Base-by-base conservation (phyloP, 2,113 vertebrate genomes). In the Dipodomys spectabilis region DNA sequence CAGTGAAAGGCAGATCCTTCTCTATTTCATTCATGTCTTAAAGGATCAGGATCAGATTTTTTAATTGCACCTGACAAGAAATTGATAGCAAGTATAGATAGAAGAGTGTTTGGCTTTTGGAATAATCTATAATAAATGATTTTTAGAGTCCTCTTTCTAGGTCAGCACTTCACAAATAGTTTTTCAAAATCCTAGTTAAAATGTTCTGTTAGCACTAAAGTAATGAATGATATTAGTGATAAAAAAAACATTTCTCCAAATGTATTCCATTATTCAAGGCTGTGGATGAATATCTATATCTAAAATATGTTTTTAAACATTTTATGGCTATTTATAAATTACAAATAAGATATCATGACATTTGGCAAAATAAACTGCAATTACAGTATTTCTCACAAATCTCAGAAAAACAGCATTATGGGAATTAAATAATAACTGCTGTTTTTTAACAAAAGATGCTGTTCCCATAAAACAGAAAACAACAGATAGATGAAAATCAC, bases 121-220 rank as follows among this genome's bases (percentile, higher is more conserved):
- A 95, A 94, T 96, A 98, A 97, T 97, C 96, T 89, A 91, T 95
- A 94, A 62, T 72, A 97, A 97, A 96, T 96, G 91, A 97, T 94
- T 97, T 90, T 95, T 88, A 73, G 85, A 49, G 27, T 25, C 39
- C 97, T 96, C 53, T 94, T 96, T 97, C 93, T 96, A 97, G 87
- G 95, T 97, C 97, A 97, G 97, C 96, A 97, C 80, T 98, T 97
- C 98, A 86, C 69, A 96, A 94, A 94, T 68, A 57, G 28, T 95
- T 96, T 96, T 97, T 97, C 83, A 97, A 94, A 97, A 92, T 94
- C 95, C 82, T 87, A 94, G 45, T 97, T 97, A 95, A 95, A 97
- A 93, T 94, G 67, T 94, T 65, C 80, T 95, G 73, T 81, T 95
- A 95, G 86, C 49, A 73, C 75, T 95, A 96, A 95, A 91, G 94